Conservation (phyloP, 2,797 vertebrate genomes). For the Melanotaenia pygmaea region DNA sequence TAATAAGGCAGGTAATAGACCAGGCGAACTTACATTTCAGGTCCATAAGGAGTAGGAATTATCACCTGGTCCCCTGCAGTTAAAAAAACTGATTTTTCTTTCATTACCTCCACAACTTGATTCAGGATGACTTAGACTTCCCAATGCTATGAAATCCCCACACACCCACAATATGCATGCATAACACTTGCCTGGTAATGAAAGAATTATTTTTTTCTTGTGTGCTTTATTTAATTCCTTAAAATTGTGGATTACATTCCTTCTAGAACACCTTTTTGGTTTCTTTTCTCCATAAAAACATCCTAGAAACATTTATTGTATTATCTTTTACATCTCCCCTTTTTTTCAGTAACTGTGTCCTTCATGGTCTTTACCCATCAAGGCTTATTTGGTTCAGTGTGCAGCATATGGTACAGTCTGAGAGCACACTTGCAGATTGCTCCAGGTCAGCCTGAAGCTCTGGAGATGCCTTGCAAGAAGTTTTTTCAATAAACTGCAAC, state of each 20-base stretch:
- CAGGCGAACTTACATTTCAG: neutral
- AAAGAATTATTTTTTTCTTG: neutral
- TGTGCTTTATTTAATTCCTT: neutral
- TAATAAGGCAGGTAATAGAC: no score
- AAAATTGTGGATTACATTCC: neutral
- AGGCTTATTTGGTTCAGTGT: neutral
- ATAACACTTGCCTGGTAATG: neutral
- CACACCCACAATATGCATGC: neutral
- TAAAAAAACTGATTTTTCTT: neutral
- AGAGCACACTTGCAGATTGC: neutral
- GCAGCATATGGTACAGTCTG: neutral
- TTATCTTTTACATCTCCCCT: no score
- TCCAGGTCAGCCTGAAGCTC: neutral
- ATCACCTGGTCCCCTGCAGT: neutral
- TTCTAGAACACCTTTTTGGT: neutral
- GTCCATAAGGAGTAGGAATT: neutral
- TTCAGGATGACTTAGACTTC: neutral
- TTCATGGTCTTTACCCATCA: neutral
- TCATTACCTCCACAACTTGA: neutral
- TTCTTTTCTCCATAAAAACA: neutral
- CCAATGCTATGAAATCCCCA: neutral
- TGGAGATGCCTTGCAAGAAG: neutral
- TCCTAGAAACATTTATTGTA: no score
- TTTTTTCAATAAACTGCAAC: neutral
- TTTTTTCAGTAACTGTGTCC: neutral